Evolutionary conservation across 2,113 vertebrate genomes (phyloP).

Genomic region (Eulemur rufifrons): DNA sequence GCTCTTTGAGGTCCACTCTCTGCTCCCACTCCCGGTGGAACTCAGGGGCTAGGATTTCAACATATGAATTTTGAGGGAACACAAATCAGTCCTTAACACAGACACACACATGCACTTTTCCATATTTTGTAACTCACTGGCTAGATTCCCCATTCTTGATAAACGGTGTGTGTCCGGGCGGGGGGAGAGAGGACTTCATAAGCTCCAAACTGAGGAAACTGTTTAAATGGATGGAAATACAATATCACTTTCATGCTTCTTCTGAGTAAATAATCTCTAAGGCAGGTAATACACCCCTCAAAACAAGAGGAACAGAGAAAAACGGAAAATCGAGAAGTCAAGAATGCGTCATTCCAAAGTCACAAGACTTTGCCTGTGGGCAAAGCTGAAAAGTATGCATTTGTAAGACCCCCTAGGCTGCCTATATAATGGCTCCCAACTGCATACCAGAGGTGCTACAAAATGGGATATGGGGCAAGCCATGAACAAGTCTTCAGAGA

Average conservation of each 20-base stretch:
- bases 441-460: not conserved
- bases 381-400: not conserved
- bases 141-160: too few relatives aligned
- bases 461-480: not conserved
- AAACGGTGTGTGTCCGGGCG: too few relatives aligned
- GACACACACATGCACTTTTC: too few relatives aligned
- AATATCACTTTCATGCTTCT: not conserved
- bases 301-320: not conserved
- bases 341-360: not conserved
- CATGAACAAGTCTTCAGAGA: not conserved
- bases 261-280: not conserved
- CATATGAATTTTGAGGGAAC: too few relatives aligned
- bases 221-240: not conserved
- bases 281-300: not conserved
- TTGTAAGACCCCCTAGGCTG: not conserved
- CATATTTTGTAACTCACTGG: too few relatives aligned
- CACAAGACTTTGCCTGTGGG: not conserved
- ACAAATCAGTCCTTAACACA: too few relatives aligned
- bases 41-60: too few relatives aligned
- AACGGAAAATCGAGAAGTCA: not conserved
- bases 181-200: too few relatives aligned
- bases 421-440: not conserved
- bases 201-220: not conserved
- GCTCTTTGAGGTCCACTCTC: too few relatives aligned
- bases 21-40: too few relatives aligned